A percentile compares a stretch with the other conserved stretches of the same genome.
Evolutionary conservation across 2,888 invertebrate genomes (phyloP).

Genomic region (Baccha elongata): DNA sequence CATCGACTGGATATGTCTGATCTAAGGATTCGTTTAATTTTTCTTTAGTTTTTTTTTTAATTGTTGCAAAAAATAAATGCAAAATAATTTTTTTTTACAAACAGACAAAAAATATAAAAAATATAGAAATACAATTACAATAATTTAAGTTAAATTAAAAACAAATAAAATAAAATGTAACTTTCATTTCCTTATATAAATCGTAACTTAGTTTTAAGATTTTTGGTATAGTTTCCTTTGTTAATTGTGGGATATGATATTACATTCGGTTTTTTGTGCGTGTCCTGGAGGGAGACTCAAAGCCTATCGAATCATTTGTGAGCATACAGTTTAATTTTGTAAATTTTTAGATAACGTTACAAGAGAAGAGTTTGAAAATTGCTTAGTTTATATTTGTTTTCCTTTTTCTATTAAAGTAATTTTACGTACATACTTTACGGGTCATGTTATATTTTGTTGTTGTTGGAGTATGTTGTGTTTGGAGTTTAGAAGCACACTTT

Average conservation of each 20-base stretch:
- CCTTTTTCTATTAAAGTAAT: conserved; percentile 25
- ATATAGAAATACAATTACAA: conserved; percentile 34
- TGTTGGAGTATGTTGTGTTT: conserved; percentile 20
- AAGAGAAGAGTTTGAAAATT: conserved; percentile 31
- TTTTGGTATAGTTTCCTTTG: conserved; percentile 71
- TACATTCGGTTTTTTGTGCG: conserved; percentile 41
- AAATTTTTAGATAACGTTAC: conserved; percentile 30
- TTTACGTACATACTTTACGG: conserved; percentile 23
- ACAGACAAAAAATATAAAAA: conserved; percentile 40
- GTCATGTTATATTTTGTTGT: not conserved
- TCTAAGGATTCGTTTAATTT: conserved; percentile 44
- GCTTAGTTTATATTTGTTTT: conserved; percentile 14
- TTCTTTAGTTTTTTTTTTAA: conserved; percentile 13
- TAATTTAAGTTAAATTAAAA: conserved; percentile 29
- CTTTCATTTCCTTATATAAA: conserved; percentile 56
- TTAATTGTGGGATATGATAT: conserved; percentile 67
- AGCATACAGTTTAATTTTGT: conserved; percentile 12
- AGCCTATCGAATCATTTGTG: conserved; percentile 17
- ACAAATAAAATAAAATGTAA: conserved; percentile 44
- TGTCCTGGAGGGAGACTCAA: conserved; percentile 41
- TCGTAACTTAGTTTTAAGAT: conserved; percentile 62
- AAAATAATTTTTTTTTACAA: conserved; percentile 19
- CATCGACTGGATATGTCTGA: conserved; percentile 63
- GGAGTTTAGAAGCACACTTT: conserved; percentile 27
- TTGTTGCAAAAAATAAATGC: conserved; percentile 15